These are phyloP conservation scores for Calephelis virginiensis DNA, from an alignment of 1,140 invertebrate species.

Conservation along the genomic window DNA sequence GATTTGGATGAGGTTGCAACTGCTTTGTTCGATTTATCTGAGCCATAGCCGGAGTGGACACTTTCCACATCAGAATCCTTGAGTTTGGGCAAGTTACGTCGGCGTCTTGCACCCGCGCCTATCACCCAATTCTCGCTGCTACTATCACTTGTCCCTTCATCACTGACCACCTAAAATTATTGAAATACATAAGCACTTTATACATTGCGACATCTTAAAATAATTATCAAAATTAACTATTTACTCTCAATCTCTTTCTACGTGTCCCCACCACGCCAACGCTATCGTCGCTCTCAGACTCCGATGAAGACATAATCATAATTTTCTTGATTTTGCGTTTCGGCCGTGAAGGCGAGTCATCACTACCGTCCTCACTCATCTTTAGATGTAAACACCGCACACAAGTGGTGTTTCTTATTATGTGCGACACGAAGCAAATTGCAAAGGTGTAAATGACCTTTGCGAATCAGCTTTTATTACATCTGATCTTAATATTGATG, in stretches of 20 bases:
- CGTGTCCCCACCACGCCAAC: conserved; percentile 49
- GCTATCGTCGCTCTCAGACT: conserved; percentile 65
- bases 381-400: conserved; percentile 46
- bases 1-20: conserved; percentile 32
- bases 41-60: conserved; percentile 44
- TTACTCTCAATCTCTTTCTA: conserved; percentile 66
- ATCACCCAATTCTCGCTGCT: conserved; percentile 58
- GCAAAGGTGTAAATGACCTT: conserved; percentile 74
- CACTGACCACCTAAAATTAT: conserved; percentile 60
- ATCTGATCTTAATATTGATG: conserved; percentile 39
- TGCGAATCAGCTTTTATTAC: conserved; percentile 42
- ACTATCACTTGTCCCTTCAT: conserved; percentile 50
- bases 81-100: conserved; percentile 49
- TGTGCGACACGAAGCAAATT: conserved; percentile 67
- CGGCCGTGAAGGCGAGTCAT: conserved; percentile 52
- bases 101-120: conserved; percentile 36
- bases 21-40: conserved; percentile 36
- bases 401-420: conserved; percentile 43
- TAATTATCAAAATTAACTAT: conserved; percentile 25
- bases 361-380: conserved; percentile 67
- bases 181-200: neutral
- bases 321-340: conserved; percentile 57
- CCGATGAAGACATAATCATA: conserved; percentile 51
- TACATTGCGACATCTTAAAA: neutral
- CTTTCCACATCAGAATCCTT: conserved; percentile 70